Evolutionary conservation across 1,140 invertebrate species (phyloP).

Genomic region (Euwallacea similis): DNA sequence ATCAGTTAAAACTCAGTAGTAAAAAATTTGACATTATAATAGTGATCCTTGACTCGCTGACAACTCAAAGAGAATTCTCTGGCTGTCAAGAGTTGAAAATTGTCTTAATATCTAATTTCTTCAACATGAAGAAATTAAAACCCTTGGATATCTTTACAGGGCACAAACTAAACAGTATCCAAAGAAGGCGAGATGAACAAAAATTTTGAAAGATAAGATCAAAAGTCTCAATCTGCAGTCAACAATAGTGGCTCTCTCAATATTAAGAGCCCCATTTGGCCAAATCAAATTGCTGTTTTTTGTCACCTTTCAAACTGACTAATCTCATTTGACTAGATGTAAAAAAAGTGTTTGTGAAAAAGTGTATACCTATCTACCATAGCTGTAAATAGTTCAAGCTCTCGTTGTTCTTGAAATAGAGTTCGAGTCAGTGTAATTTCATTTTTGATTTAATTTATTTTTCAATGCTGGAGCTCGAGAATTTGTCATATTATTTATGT

Average conservation of each 20-base stretch:
- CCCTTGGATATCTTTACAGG: conserved; percentile 53
- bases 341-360: conserved; percentile 21
- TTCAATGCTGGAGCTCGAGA: not conserved
- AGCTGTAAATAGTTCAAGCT: conserved; percentile 29
- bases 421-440: conserved; percentile 23
- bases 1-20: not conserved
- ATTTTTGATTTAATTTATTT: conserved; percentile 7
- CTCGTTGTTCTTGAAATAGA: conserved; percentile 22
- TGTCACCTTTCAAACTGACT: conserved; percentile 5
- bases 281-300: conserved; percentile 1
- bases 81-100: conserved; percentile 5
- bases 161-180: conserved; percentile 50
- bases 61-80: conserved; percentile 16
- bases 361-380: conserved; percentile 8
- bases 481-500: conserved; percentile 28
- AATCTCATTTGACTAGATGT: conserved; percentile 18
- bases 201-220: conserved; percentile 46
- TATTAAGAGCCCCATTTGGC: conserved; percentile 15
- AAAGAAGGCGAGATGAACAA: conserved; percentile 50
- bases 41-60: conserved; percentile 19
- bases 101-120: too few relatives aligned
- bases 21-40: conserved; percentile 11
- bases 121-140: conserved; percentile 18
- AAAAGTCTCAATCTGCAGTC: conserved; percentile 44
- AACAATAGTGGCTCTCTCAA: conserved; percentile 38